A percentile compares a stretch with the other conserved stretches of the same genome.
These are phyloP conservation scores for Menidia menidia DNA, from an alignment of 2,797 vertebrate species.

Conservation along the genomic window DNA sequence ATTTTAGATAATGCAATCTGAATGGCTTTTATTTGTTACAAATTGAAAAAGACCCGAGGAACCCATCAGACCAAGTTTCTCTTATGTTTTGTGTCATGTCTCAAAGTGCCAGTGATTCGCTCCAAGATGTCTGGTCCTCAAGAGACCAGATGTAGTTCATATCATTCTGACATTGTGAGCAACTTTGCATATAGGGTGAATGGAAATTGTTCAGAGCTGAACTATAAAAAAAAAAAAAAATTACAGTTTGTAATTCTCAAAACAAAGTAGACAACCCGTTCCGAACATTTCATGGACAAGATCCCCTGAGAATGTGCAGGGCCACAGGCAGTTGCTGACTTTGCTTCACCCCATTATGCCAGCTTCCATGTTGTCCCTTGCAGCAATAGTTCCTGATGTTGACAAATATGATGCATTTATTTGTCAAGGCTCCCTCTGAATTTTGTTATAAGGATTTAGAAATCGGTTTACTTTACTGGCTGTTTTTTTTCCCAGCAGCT, in stretches of 20 bases:
- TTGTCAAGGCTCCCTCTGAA: slow-evolving; percentile 32
- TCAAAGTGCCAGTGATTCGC: neutral
- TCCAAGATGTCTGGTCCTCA: no score
- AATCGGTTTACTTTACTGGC: slow-evolving; percentile 37
- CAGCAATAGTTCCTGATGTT: slow-evolving; percentile 23
- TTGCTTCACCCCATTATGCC: slow-evolving; percentile 11
- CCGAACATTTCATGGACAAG: neutral
- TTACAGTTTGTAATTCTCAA: neutral
- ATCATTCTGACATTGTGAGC: neutral
- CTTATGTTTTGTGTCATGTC: no score
- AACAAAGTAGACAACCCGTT: neutral
- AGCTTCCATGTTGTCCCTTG: slow-evolving; percentile 7
- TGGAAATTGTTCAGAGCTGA: neutral
- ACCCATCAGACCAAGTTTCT: no score
- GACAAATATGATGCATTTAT: slow-evolving; percentile 33
- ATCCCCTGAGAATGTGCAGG: neutral
- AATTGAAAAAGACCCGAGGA: no score
- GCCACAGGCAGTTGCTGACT: slow-evolving; percentile 2
- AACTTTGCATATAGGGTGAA: neutral
- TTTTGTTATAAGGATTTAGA: slow-evolving; percentile 37
- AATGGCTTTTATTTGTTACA: no score
- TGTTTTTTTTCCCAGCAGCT: slow-evolving; percentile 40
- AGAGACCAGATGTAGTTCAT: neutral
- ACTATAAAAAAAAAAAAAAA: neutral
- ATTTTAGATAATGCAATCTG: no score